Evolutionary conservation across 2,888 invertebrate species (phyloP).

Genomic region (Parasteatoda lunata): DNA sequence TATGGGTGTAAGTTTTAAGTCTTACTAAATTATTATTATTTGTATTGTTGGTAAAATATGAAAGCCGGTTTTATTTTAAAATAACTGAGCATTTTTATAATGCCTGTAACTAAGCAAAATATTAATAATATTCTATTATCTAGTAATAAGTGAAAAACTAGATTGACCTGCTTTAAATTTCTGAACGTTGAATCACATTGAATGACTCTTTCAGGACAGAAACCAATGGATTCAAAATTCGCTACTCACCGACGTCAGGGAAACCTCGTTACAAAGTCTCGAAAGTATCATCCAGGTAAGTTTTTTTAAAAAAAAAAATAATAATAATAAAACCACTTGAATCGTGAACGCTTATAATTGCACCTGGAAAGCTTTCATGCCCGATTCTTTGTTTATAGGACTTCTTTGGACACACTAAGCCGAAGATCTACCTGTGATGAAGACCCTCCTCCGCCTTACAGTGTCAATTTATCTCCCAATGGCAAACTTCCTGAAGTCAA

Average conservation of each 20-base stretch:
- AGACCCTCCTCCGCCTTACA: not conserved
- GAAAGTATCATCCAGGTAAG: constrained; percentile 53
- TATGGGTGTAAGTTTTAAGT: too few relatives aligned
- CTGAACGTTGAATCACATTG: too few relatives aligned
- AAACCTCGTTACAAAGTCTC: constrained; percentile 57
- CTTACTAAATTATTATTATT: too few relatives aligned
- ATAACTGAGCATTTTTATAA: too few relatives aligned
- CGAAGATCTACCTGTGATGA: not conserved
- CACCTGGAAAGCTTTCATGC: not conserved
- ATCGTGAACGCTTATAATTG: not conserved
- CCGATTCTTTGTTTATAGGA: not conserved
- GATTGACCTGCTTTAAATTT: too few relatives aligned
- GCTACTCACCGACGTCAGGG: constrained; percentile 68
- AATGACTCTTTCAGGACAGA: constrained; percentile 59
- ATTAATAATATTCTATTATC: too few relatives aligned
- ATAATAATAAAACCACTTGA: not conserved
- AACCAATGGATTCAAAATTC: constrained; percentile 67
- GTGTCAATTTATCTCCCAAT: not conserved
- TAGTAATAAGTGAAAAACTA: too few relatives aligned
- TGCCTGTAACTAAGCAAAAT: too few relatives aligned
- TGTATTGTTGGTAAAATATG: too few relatives aligned
- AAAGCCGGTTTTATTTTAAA: too few relatives aligned
- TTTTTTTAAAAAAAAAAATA: not conserved
- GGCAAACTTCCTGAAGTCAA: not conserved
- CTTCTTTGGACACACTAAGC: not conserved